Evolutionary conservation across 2,888 invertebrate genomes (phyloP).

Genomic region (Mythimna pallens): DNA sequence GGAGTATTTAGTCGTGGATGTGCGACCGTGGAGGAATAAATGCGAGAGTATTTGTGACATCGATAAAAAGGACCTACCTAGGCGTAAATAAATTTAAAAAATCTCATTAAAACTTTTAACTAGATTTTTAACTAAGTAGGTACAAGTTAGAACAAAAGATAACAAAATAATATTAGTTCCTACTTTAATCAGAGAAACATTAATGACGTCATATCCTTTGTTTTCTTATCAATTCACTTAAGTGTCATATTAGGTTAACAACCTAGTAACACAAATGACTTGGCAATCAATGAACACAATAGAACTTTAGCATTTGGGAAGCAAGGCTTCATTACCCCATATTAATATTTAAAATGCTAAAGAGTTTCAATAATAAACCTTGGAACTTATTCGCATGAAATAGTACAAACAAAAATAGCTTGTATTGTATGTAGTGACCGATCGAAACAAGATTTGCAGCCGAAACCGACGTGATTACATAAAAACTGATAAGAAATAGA

Average conservation of each 20-base stretch:
- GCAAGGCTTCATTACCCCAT: not conserved
- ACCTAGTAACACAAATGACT: constrained; percentile 10
- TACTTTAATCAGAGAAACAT: not conserved
- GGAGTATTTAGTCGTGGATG: too few species aligned
- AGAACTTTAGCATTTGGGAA: not conserved
- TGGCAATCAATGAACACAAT: constrained; percentile 19
- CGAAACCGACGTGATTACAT: too few species aligned
- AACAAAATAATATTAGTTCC: constrained; percentile 5
- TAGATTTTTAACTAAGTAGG: not conserved
- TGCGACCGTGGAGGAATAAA: too few species aligned
- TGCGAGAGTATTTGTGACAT: too few species aligned
- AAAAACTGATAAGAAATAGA: too few species aligned
- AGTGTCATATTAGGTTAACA: constrained; percentile 3
- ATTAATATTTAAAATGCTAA: not conserved
- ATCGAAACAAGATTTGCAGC: too few species aligned
- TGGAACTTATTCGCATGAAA: not conserved
- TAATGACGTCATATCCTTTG: constrained; percentile 22
- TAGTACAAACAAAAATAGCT: not conserved
- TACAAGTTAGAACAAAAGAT: not conserved
- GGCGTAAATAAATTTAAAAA: not conserved
- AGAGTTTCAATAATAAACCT: not conserved
- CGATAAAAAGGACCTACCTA: too few species aligned
- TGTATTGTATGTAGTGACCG: not conserved
- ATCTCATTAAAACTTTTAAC: not conserved
- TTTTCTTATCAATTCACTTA: constrained; percentile 43